Conservation (phyloP, 2,113 vertebrate genomes). For the Orthonyx spaldingii region DNA sequence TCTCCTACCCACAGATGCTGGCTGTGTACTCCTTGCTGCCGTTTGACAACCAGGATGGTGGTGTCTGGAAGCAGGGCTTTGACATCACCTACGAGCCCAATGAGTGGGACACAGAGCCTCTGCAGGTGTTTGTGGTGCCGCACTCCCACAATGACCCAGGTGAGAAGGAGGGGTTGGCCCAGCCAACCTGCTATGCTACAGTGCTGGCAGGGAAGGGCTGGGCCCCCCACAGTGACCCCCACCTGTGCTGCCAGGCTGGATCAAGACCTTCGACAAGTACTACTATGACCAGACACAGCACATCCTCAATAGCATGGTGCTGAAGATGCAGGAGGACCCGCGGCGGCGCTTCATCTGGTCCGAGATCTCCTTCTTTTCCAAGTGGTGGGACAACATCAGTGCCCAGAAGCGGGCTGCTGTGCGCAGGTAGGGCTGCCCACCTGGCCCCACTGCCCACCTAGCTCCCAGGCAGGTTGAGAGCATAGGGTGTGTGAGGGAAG, state of each 20-base stretch:
- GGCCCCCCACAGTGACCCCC: neutral
- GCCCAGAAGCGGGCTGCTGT: slow-evolving; percentile 84
- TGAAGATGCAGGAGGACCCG: slow-evolving; percentile 91
- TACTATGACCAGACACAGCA: slow-evolving; percentile 95
- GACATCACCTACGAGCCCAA: slow-evolving; percentile 88
- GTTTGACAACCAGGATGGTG: slow-evolving; percentile 93
- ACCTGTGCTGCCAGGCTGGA: slow-evolving; percentile 79
- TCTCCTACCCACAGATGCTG: slow-evolving; percentile 80
- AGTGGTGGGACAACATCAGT: slow-evolving; percentile 95
- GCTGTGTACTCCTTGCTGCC: slow-evolving; percentile 86
- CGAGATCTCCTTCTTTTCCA: slow-evolving; percentile 93
- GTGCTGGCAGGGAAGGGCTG: neutral
- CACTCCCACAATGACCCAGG: slow-evolving; percentile 98
- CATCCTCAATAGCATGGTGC: slow-evolving; percentile 95
- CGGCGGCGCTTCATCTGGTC: slow-evolving; percentile 97
- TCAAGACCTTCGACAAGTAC: slow-evolving; percentile 99
- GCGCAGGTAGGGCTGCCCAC: slow-evolving; percentile 73
- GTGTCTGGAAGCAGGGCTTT: slow-evolving; percentile 97
- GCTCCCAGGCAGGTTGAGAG: too few relatives aligned
- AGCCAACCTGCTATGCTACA: fast-evolving
- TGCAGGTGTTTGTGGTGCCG: slow-evolving; percentile 94
- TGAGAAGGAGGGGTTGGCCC: slow-evolving; percentile 53
- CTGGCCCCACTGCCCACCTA: neutral
- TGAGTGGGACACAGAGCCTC: slow-evolving; percentile 87
- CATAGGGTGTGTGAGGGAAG: neutral